A percentile compares a stretch with the other conserved stretches of the same genome.
These are phyloP conservation scores for Hydrozoanthus gracilis DNA, from an alignment of 92 coral and sea anemone genomes.

Conservation along the genomic window DNA sequence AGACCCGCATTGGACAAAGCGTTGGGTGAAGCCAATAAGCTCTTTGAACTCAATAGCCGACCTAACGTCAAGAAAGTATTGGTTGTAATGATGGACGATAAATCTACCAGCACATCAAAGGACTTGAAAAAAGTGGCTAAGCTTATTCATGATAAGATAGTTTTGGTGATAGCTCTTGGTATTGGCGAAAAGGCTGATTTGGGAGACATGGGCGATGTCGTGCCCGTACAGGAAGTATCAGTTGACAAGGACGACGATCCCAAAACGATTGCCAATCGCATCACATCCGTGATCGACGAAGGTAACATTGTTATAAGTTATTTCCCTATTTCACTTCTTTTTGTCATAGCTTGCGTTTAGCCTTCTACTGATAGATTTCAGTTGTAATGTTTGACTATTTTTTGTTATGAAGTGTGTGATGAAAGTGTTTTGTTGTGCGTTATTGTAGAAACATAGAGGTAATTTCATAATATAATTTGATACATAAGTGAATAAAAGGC, in stretches of 20 bases:
- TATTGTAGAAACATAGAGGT: no score
- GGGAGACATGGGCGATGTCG: conserved; percentile 23
- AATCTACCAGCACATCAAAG: conserved; percentile 7
- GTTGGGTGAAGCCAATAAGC: conserved; percentile 48
- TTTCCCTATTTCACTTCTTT: not conserved
- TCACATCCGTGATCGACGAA: conserved; percentile 48
- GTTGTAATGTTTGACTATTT: no score
- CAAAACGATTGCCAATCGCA: conserved; percentile 26
- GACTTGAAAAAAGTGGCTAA: conserved; percentile 37
- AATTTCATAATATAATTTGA: no score
- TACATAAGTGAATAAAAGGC: no score
- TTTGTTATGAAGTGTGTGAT: no score
- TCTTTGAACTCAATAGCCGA: conserved; percentile 49
- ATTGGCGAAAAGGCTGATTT: conserved; percentile 40
- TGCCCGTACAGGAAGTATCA: conserved; percentile 28
- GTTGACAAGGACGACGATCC: conserved; percentile 34
- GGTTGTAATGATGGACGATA: conserved; percentile 50
- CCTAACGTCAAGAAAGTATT: conserved; percentile 48
- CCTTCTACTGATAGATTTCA: no score
- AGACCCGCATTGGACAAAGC: conserved; percentile 47
- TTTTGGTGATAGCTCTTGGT: conserved; percentile 54
- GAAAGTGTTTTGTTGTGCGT: no score
- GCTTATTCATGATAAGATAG: conserved; percentile 49
- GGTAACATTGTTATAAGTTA: conserved; percentile 11
- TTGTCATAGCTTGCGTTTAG: no score